Evolutionary conservation across 2,113 vertebrate genomes (phyloP), one percentile per base, ranked within the genome.

Genomic region (Vicugna pacos): DNA sequence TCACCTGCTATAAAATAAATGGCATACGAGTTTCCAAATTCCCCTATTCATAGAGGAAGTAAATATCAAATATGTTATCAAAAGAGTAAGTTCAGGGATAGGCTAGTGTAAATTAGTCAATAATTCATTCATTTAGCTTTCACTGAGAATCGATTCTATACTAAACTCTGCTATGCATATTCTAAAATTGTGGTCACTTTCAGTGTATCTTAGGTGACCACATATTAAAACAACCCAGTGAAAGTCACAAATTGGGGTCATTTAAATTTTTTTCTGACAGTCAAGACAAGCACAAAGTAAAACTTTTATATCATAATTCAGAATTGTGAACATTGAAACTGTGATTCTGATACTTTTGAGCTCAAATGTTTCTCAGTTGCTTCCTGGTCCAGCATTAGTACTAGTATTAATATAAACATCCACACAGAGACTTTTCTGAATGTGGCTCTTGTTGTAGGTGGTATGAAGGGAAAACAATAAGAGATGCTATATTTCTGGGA

Each of bases 11-110:
- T 15, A 77, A 88, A 85, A 77, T 70, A 81, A 91, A n/a, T 77
- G 16, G 14, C 73, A 62, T 86, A 56, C 35, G 14, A 77, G 19
- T 95, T 91, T 94, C 60, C 79, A 65, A 84, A 56, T 91, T 88
- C 16, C 15, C 2, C 8, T 90, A 46, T 56, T 46, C 13, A 58
- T 12, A 32, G 6, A 24, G 48, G 15, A 95, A 92, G 32, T 76
- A 73, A 69, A 52, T 79, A 76, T 20, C 67, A 64, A 64, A 42
- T 46, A 65, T 77, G 24, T 89, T 76, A 67, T 16, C 19, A 79
- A 67, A 79, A 58, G n/a, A 85, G 60, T 52, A 26, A 8, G 35
- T 42, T 76, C 38, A 73, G 38, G 30, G 28, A n/a, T 19, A 50
- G 28, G 11, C 6, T 15, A 20, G 8, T 50, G 5, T 60, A 17